Evolutionary conservation across 1,140 invertebrate genomes (phyloP), one percentile per base, ranked within the genome.

Genomic region (Camponotus floridanus): DNA sequence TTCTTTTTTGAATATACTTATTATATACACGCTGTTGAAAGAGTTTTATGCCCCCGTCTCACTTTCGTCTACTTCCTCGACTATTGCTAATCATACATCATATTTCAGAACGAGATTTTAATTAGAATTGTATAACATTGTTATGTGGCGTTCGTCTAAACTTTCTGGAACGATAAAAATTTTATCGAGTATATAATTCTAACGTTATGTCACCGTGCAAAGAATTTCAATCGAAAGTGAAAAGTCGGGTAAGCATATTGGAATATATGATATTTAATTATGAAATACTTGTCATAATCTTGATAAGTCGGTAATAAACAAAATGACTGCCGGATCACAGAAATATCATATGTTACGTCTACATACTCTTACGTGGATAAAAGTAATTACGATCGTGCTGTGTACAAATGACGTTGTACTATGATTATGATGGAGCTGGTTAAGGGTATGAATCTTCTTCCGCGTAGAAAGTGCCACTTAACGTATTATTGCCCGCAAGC

Each of bases 381-480:
- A 51, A 45, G 67, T 65, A 79, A 88, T 55, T 26, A 39, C 51
- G 61, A 73, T 68, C 39, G 18, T n/a, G 31, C 57, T 67, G 39
- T 73, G 51, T 26, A 57, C 48, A 78, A 78, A 26, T 59, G 18
- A 18, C n/a, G 48, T 33, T 42, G 9, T 45, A 18, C 21, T 70
- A 13, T 33, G 26, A 79, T 26, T 67, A 70, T 70, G 21, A 80
- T 70, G 57, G 26, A 73, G 68, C 55, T 42, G 42, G 39, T 83
- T 73, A 59, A 86, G 57, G 71, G 36, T 80, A 74, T 26, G n/a
- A 9, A 31, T 61, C 55, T 84, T 85, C 91, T 93, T 93, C 92
- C 92, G 92, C 55, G 86, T 92, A 92, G 92, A 93, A 93, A 93
- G 92, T 89, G 67, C 87, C 48, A 84, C 62, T 90, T 91, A 91